A percentile compares a stretch with the other conserved stretches of the same genome.
Conservation (phyloP, 2,888 invertebrate genomes). For the Tachystola acroxantha region DNA sequence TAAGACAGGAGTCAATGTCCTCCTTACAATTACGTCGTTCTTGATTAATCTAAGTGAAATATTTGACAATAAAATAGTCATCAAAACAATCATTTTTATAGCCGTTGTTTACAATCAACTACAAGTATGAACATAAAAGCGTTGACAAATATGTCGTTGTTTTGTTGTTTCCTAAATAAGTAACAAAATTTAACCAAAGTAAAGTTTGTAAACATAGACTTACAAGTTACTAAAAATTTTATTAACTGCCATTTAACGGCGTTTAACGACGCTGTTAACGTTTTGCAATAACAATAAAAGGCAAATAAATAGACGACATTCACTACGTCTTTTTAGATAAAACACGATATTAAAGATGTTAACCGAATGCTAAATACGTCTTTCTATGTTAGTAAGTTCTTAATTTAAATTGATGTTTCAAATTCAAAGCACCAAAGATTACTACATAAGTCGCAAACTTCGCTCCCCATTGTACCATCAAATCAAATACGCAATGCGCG, state of each 20-base stretch:
- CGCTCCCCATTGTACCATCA: too few relatives aligned
- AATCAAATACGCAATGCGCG: neutral
- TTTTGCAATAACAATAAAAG: neutral
- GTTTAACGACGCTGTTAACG: neutral
- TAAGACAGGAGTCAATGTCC: conserved; percentile 1
- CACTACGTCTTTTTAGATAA: too few relatives aligned
- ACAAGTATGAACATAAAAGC: too few relatives aligned
- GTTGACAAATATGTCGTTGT: neutral
- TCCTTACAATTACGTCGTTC: too few relatives aligned
- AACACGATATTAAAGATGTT: too few relatives aligned
- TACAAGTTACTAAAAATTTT: neutral
- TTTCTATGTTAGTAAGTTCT: too few relatives aligned
- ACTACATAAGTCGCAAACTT: neutral
- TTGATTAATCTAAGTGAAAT: too few relatives aligned
- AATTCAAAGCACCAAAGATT: neutral
- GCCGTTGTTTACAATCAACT: too few relatives aligned
- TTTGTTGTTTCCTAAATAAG: too few relatives aligned
- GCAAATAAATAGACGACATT: too few relatives aligned
- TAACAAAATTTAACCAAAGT: neutral
- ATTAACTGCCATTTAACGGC: neutral
- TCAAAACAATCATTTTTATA: neutral
- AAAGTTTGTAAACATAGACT: neutral
- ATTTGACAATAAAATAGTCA: neutral
- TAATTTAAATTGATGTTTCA: neutral
- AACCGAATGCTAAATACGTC: too few relatives aligned